Conservation (phyloP, 2,113 vertebrate genomes). For the Rhinichthys klamathensis region DNA sequence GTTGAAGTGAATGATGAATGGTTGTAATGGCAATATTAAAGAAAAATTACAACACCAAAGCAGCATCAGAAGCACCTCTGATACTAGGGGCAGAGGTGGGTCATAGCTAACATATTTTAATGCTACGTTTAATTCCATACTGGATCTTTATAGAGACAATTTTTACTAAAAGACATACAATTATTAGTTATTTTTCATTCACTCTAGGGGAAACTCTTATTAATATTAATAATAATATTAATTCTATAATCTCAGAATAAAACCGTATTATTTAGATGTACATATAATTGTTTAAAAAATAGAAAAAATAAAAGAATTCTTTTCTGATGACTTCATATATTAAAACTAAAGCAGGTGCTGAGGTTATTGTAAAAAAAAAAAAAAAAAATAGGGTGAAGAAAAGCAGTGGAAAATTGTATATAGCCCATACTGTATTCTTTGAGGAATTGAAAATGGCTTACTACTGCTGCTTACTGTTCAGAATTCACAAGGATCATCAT, state of each 20-base stretch:
- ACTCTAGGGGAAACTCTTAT: no score
- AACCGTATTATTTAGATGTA: no score
- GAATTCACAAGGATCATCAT: slow-evolving; percentile 26
- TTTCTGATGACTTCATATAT: neutral
- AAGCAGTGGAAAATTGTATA: slow-evolving; percentile 1
- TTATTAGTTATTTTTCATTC: no score
- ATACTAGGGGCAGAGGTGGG: no score
- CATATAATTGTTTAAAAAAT: no score
- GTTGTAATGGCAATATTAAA: neutral
- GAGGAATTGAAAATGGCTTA: slow-evolving; percentile 38
- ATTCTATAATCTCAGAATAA: no score
- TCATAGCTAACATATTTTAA: no score
- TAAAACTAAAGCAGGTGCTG: neutral
- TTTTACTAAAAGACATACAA: no score
- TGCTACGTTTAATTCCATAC: neutral
- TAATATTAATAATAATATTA: no score
- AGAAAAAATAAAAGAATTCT: neutral
- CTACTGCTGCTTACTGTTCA: slow-evolving; percentile 30
- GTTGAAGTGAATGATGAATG: no score
- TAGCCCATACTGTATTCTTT: slow-evolving; percentile 9
- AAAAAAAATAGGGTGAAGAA: neutral
- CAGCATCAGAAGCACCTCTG: neutral
- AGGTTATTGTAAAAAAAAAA: neutral
- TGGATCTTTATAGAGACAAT: neutral
- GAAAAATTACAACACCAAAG: neutral